These are phyloP conservation scores for Colaptes auratus DNA, from an alignment of 2,113 vertebrate genomes.

Conservation along the genomic window DNA sequence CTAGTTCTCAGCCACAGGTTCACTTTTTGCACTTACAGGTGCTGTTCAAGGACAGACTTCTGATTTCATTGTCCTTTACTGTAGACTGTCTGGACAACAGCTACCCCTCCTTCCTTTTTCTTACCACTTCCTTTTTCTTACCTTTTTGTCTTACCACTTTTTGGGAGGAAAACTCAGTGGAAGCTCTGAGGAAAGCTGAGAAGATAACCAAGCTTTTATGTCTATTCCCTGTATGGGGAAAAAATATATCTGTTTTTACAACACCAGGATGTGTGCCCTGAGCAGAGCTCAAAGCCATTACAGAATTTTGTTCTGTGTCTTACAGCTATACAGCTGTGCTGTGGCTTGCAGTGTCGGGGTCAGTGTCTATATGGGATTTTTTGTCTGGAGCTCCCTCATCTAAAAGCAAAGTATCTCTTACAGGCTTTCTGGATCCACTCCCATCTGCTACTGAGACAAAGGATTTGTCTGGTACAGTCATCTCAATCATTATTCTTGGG, in stretches of 20 bases:
- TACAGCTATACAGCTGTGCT: neutral
- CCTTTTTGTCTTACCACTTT: neutral
- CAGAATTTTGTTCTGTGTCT: neutral
- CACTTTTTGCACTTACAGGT: neutral
- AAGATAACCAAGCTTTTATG: neutral
- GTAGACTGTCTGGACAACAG: neutral
- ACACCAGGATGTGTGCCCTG: neutral
- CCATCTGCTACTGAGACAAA: neutral
- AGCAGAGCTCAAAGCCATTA: neutral
- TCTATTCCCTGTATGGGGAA: neutral
- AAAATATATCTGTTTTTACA: neutral
- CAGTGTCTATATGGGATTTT: neutral
- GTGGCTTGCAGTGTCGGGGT: neutral
- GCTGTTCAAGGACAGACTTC: neutral
- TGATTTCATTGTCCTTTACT: neutral
- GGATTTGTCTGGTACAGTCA: neutral
- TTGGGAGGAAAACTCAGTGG: neutral
- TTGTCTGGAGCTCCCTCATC: neutral
- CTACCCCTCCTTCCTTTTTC: neutral
- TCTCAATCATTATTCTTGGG: slow-evolving; percentile 7
- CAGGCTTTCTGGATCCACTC: neutral
- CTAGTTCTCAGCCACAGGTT: neutral
- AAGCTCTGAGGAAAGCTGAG: neutral
- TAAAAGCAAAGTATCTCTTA: neutral
- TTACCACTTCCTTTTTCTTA: no score